These are phyloP conservation scores for Bombus soroeensis DNA, from an alignment of 1,140 invertebrate species.

Conservation along the genomic window DNA sequence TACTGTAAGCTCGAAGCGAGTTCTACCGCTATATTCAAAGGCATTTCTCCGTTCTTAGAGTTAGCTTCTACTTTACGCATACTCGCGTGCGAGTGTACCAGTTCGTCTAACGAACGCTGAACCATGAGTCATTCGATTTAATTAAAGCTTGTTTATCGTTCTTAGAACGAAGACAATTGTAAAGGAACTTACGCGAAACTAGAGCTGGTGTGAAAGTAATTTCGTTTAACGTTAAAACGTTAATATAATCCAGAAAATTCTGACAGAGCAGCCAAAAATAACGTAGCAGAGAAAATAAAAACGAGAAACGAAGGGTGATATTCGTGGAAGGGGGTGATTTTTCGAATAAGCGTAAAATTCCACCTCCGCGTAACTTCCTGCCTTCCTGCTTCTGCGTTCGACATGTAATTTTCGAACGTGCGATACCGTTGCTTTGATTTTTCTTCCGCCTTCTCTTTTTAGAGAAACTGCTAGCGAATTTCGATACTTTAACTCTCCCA, in stretches of 20 bases:
- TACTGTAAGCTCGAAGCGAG: background rate
- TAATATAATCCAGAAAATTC: background rate
- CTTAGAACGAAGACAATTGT: background rate
- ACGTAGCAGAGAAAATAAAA: background rate
- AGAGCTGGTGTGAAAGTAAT: background rate
- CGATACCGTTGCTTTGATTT: slow-evolving; percentile 18
- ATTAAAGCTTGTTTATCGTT: slow-evolving; percentile 43
- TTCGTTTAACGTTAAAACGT: background rate
- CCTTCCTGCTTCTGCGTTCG: slow-evolving; percentile 22
- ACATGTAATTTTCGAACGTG: slow-evolving; percentile 51
- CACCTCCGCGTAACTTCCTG: slow-evolving; percentile 26
- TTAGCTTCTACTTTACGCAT: background rate
- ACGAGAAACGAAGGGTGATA: background rate
- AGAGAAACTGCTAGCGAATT: no score
- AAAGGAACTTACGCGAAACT: background rate
- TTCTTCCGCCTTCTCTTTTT: background rate
- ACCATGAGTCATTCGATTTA: slow-evolving; percentile 28
- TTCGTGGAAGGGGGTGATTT: background rate
- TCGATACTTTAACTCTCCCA: background rate
- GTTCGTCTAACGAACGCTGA: slow-evolving; percentile 19
- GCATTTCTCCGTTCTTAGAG: background rate
- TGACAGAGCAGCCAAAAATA: no score
- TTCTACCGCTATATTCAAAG: background rate
- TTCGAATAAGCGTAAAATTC: slow-evolving; percentile 31
- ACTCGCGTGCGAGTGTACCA: background rate